A percentile compares a stretch with the other conserved stretches of the same genome.
phyloP scores from a whole-genome alignment of 2,113 vertebrate genomes.

The Bujurquina vittata region DNA sequence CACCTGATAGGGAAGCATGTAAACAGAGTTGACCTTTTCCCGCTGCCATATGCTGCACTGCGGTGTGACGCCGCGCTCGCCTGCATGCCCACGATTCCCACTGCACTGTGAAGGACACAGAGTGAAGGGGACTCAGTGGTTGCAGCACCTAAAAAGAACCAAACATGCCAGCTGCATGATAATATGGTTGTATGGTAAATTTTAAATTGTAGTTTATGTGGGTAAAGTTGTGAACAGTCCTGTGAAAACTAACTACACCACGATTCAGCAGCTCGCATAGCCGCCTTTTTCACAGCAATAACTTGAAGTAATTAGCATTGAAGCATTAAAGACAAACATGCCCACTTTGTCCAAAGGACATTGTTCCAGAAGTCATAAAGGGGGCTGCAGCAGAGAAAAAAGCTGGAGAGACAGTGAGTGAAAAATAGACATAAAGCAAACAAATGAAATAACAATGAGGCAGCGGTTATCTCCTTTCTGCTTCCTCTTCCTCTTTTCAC shows the following conservation, averaged over 20 bases:
- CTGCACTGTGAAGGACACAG: not conserved
- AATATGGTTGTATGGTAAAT: not conserved
- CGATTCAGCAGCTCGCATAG: not conserved
- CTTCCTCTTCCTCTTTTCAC: not conserved
- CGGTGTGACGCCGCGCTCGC: not conserved
- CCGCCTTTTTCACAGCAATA: not conserved
- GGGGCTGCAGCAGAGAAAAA: not conserved
- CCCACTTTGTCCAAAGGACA: no score
- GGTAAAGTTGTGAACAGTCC: not conserved
- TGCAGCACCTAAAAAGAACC: fast-evolving
- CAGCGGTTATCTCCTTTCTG: not conserved
- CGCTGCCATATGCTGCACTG: conserved; percentile 12
- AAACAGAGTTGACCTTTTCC: conserved; percentile 23
- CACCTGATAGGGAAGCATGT: not conserved
- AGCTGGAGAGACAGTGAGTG: not conserved
- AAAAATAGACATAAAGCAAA: not conserved
- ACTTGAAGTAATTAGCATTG: not conserved
- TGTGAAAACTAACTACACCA: not conserved
- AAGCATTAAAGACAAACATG: no score
- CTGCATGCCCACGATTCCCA: not conserved
- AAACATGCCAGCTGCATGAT: fast-evolving
- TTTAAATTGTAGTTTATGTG: fast-evolving
- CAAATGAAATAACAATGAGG: not conserved
- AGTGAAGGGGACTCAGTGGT: fast-evolving
- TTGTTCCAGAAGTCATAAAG: no score